phyloP scores from a whole-genome alignment of 1,140 invertebrate genomes.

The Physella acuta region DNA sequence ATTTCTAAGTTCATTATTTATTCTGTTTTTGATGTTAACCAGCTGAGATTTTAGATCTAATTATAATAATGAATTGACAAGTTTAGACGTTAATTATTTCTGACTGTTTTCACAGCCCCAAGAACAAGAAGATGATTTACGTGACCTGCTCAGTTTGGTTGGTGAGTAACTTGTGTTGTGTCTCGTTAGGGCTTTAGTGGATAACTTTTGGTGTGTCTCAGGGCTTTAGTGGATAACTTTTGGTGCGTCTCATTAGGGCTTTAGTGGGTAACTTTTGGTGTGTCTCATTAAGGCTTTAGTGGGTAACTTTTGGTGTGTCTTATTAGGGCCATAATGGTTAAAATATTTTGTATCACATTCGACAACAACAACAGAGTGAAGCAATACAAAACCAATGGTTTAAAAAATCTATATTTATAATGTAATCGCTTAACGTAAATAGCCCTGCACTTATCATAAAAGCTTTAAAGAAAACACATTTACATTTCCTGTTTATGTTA shows the following conservation, averaged over 20 bases:
- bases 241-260: not conserved
- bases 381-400: too few relatives aligned
- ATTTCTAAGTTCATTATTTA: too few relatives aligned
- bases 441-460: too few relatives aligned
- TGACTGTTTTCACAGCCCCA: not conserved
- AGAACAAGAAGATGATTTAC: constrained; percentile 6
- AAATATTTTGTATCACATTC: not conserved
- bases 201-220: not conserved
- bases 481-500: too few relatives aligned
- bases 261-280: not conserved
- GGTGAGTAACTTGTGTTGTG: not conserved
- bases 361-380: too few relatives aligned
- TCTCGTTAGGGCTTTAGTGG: not conserved
- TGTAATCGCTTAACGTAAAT: too few relatives aligned
- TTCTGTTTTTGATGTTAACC: too few relatives aligned
- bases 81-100: too few relatives aligned
- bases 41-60: too few relatives aligned
- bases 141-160: constrained; percentile 6
- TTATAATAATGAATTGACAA: too few relatives aligned
- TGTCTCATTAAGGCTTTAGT: not conserved
- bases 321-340: not conserved
- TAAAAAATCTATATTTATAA: too few relatives aligned
- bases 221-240: not conserved
- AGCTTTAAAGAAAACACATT: too few relatives aligned
- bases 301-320: not conserved